These are phyloP conservation scores for Zaprionus obscuricornis DNA, from an alignment of 2,888 invertebrate genomes.

Conservation along the genomic window DNA sequence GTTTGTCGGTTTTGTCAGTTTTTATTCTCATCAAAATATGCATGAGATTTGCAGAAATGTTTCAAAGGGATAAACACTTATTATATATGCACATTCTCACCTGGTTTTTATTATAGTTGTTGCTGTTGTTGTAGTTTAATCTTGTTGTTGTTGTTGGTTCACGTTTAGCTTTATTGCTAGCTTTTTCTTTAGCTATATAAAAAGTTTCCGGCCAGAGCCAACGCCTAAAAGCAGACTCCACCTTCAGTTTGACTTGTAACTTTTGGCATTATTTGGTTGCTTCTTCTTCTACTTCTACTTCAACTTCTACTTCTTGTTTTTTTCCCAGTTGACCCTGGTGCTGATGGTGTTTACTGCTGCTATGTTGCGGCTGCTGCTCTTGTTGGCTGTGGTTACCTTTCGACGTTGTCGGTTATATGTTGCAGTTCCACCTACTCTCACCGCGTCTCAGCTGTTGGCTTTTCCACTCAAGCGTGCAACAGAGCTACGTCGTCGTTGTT, in stretches of 20 bases:
- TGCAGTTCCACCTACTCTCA: slow-evolving; percentile 23
- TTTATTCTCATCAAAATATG: no score
- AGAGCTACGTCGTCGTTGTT: neutral
- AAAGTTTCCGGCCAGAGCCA: slow-evolving; percentile 26
- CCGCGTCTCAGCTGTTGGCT: slow-evolving; percentile 25
- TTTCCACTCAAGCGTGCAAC: slow-evolving; percentile 35
- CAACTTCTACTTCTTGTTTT: slow-evolving; percentile 26
- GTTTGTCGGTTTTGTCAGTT: no score
- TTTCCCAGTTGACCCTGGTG: slow-evolving; percentile 28
- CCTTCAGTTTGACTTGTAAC: no score
- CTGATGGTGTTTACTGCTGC: neutral
- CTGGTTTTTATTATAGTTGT: slow-evolving; percentile 18
- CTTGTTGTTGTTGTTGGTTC: no score
- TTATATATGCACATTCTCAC: slow-evolving; percentile 33
- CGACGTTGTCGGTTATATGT: neutral
- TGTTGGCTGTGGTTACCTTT: neutral
- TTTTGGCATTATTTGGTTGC: slow-evolving; percentile 45
- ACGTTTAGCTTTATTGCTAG: slow-evolving; percentile 25
- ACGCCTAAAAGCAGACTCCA: slow-evolving; percentile 43
- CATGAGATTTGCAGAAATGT: no score
- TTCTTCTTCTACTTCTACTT: slow-evolving; percentile 12
- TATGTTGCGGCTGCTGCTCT: neutral
- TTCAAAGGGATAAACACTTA: slow-evolving; percentile 14
- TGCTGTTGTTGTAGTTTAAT: neutral
- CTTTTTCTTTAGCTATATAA: neutral